phyloP scores from a whole-genome alignment of 2,113 vertebrate genomes.

The Cygnus atratus region DNA sequence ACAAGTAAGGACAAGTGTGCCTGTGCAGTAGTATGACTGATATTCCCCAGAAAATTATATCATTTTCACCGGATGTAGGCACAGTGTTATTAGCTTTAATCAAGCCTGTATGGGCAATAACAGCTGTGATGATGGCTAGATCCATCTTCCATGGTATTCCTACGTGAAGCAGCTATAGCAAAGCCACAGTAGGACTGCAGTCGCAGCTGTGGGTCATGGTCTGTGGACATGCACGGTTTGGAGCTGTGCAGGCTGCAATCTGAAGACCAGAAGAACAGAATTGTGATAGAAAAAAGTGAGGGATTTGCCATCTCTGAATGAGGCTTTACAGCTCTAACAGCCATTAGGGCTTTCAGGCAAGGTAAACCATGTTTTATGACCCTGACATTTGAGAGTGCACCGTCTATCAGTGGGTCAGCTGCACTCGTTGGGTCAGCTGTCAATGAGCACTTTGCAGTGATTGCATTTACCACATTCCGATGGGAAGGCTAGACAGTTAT shows the following conservation, averaged over 20 bases:
- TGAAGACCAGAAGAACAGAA: neutral
- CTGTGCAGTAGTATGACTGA: neutral
- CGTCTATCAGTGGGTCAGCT: neutral
- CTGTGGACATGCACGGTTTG: fast-evolving
- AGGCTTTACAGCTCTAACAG: neutral
- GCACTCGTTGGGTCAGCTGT: neutral
- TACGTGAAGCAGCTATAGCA: neutral
- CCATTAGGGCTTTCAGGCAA: neutral
- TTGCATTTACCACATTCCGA: neutral
- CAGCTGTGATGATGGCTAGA: neutral
- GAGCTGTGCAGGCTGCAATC: neutral
- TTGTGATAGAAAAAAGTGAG: neutral
- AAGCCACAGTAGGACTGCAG: neutral
- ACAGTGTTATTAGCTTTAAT: neutral
- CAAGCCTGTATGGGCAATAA: neutral
- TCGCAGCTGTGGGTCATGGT: fast-evolving
- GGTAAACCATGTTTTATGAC: neutral
- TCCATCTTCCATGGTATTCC: neutral
- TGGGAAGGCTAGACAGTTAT: neutral
- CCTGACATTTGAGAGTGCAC: neutral
- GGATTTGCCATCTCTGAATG: neutral
- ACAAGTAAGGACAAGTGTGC: neutral
- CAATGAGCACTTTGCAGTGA: neutral
- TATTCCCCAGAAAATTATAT: too few relatives aligned
- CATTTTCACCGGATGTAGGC: neutral